Evolutionary conservation across 2,113 vertebrate species (phyloP).

Genomic region (Megaleporinus macrocephalus): DNA sequence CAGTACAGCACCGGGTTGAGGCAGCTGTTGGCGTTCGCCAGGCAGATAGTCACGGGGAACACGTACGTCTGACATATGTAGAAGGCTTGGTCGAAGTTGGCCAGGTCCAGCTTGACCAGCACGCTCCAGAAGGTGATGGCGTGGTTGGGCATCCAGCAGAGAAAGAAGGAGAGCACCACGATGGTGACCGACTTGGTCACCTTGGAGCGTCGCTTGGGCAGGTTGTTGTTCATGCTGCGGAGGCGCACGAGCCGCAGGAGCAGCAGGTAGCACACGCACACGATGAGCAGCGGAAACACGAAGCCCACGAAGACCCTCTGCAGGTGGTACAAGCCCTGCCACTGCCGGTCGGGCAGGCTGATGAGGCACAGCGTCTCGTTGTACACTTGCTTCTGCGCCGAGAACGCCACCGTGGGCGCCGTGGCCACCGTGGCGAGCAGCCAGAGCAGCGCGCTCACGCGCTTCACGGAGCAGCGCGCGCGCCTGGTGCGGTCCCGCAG

Average conservation of each 20-base stretch:
- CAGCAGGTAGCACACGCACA: conserved; percentile 86
- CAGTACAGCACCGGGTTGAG: conserved; percentile 93
- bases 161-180: conserved; percentile 90
- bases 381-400: conserved; percentile 80
- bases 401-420: conserved; percentile 85
- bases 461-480: conserved; percentile 77
- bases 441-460: conserved; percentile 85
- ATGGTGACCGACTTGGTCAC: conserved; percentile 91
- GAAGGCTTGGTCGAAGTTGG: conserved; percentile 85
- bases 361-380: conserved; percentile 88
- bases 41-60: conserved; percentile 89
- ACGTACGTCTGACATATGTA: conserved; percentile 89
- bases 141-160: conserved; percentile 96
- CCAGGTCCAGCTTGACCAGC: conserved; percentile 87
- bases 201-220: conserved; percentile 80
- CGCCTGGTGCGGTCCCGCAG: conserved; percentile 78
- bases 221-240: conserved; percentile 78
- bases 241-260: conserved; percentile 86
- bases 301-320: conserved; percentile 92
- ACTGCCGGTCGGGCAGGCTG: conserved; percentile 84
- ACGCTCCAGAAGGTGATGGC: conserved; percentile 91
- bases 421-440: conserved; percentile 81
- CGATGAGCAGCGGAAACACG: conserved; percentile 81
- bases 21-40: conserved; percentile 93
- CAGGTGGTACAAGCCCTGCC: conserved; percentile 88